Conservation (phyloP, 1,140 invertebrate genomes). For the Alviniconcha marisindica region DNA sequence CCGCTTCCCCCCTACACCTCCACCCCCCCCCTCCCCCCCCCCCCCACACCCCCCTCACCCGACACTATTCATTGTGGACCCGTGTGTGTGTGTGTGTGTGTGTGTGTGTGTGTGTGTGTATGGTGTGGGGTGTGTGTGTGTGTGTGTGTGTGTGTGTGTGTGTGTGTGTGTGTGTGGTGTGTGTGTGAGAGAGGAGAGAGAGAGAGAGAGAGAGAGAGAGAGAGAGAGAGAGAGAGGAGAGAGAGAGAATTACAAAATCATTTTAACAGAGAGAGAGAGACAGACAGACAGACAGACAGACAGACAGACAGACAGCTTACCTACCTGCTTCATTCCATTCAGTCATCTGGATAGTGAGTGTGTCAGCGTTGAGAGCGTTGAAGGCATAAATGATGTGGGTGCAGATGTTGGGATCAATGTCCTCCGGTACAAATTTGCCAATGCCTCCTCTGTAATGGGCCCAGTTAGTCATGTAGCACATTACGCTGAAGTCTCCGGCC, state of each 20-base stretch:
- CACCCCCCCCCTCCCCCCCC: neutral
- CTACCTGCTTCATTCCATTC: constrained; percentile 61
- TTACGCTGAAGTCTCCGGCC: no score
- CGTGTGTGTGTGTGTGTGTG: neutral
- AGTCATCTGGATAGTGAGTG: constrained; percentile 11
- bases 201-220: neutral
- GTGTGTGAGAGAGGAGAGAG: neutral
- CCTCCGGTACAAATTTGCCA: constrained; percentile 78
- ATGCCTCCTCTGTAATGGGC: constrained; percentile 85
- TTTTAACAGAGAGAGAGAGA: neutral
- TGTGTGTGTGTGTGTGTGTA: neutral
- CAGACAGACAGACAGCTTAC: neutral
- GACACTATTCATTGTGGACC: neutral
- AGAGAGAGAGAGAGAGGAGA: neutral
- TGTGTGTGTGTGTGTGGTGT: constrained; percentile 7
- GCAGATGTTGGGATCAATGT: constrained; percentile 84
- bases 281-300: neutral
- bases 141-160: neutral
- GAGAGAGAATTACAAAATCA: neutral
- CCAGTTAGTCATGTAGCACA: constrained; percentile 96
- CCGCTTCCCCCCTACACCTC: neutral
- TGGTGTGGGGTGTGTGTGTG: neutral
- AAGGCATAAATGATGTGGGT: constrained; percentile 89
- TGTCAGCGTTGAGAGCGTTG: constrained; percentile 80
- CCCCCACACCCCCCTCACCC: neutral